These are phyloP conservation scores for Sylvilagus bachmani DNA, from an alignment of 2,113 vertebrate genomes.

Conservation along the genomic window DNA sequence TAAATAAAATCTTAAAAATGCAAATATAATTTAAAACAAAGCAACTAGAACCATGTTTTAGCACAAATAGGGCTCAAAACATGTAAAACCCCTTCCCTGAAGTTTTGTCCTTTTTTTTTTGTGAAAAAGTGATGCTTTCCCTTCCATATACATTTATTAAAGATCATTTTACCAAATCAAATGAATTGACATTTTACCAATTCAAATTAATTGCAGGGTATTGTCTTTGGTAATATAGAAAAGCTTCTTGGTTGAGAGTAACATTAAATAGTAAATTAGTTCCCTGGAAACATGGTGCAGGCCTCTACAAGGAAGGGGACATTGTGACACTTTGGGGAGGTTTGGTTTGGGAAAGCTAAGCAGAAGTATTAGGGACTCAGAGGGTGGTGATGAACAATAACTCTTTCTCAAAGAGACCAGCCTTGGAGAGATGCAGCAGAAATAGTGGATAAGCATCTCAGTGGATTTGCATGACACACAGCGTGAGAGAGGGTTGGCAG, in stretches of 20 bases:
- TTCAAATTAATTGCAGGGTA: neutral
- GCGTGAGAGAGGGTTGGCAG: neutral
- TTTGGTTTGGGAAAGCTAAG: neutral
- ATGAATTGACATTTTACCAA: neutral
- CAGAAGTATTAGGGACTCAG: neutral
- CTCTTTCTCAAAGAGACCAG: neutral
- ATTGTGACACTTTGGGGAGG: neutral
- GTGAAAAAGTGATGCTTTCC: neutral
- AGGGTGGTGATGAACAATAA: neutral
- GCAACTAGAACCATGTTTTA: neutral
- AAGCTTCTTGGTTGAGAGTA: neutral
- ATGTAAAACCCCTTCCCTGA: neutral
- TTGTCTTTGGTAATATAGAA: neutral
- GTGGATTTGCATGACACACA: neutral
- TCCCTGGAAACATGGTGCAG: neutral
- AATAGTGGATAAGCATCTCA: neutral
- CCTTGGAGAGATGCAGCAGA: neutral
- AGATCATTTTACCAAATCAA: neutral
- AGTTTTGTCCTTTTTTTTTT: slow-evolving; percentile 31
- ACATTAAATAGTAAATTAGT: neutral
- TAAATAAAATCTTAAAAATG: too few species aligned
- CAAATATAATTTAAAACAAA: neutral
- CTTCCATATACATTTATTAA: neutral
- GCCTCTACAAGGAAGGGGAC: neutral
- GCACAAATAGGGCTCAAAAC: neutral